Conservation (phyloP, 2,888 invertebrate genomes). For the Timema cristinae region DNA sequence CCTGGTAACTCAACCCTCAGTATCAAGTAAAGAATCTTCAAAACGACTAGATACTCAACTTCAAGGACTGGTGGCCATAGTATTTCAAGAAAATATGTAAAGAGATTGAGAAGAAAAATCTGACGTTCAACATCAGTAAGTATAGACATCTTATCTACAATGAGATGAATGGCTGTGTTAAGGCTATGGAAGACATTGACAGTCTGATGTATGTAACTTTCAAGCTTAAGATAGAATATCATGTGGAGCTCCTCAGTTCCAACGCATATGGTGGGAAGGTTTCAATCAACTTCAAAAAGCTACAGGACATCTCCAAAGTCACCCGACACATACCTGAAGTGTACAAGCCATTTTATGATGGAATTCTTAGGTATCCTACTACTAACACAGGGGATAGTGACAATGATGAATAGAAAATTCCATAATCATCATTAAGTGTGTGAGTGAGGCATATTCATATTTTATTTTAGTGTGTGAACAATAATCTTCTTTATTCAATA, state of each 20-base stretch:
- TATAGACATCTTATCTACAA: no score
- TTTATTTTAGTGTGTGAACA: constrained; percentile 1
- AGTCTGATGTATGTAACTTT: neutral
- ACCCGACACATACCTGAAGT: neutral
- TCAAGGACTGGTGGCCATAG: no score
- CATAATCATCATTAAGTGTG: neutral
- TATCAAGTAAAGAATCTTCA: constrained; percentile 24
- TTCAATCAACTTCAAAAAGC: constrained; percentile 2
- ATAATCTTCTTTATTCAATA: neutral
- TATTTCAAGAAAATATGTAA: no score
- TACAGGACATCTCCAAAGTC: constrained; percentile 12
- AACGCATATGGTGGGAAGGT: constrained; percentile 6
- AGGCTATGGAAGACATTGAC: neutral
- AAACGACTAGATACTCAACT: no score
- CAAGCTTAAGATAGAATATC: constrained; percentile 2
- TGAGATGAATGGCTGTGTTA: constrained; percentile 1
- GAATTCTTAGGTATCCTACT: neutral
- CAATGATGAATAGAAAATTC: neutral
- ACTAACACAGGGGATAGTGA: neutral
- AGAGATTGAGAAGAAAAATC: no score
- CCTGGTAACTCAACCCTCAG: constrained; percentile 23
- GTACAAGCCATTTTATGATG: constrained; percentile 6
- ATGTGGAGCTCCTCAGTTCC: neutral
- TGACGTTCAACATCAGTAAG: no score
- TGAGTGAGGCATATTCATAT: neutral